A percentile compares a stretch with the other conserved stretches of the same genome.
These are phyloP conservation scores for Ictalurus punctatus DNA, from an alignment of 2,113 vertebrate genomes.

Conservation along the genomic window DNA sequence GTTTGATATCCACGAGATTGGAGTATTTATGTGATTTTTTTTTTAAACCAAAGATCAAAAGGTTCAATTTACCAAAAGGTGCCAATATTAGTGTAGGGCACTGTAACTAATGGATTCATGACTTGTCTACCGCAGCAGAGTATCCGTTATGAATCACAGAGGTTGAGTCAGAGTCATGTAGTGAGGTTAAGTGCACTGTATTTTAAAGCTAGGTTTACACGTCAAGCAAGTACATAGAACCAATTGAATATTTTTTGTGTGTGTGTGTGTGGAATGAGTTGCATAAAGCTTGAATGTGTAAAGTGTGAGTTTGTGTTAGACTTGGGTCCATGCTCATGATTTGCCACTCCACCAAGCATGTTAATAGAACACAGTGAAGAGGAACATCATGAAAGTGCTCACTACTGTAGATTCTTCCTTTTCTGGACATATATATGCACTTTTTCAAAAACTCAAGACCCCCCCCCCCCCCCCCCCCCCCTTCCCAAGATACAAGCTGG, in stretches of 20 bases:
- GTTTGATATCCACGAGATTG: too few relatives aligned
- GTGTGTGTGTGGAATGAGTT: too few relatives aligned
- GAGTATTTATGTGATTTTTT: too few relatives aligned
- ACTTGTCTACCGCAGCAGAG: background rate
- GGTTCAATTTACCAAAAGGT: too few relatives aligned
- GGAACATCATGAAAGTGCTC: slow-evolving; percentile 25
- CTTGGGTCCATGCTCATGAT: background rate
- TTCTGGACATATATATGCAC: background rate
- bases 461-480: too few relatives aligned
- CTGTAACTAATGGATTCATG: background rate
- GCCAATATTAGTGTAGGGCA: too few relatives aligned
- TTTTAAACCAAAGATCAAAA: too few relatives aligned
- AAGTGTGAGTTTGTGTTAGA: background rate
- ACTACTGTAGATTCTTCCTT: background rate
- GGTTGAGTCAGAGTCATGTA: background rate
- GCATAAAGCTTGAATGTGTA: background rate
- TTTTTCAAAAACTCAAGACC: background rate
- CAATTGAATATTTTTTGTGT: too few relatives aligned
- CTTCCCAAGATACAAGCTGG: background rate
- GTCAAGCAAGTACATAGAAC: background rate
- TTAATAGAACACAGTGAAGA: slow-evolving; percentile 43
- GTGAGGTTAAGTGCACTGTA: background rate
- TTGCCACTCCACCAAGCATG: slow-evolving; percentile 15
- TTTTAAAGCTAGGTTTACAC: background rate
- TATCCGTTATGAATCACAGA: background rate